Evolutionary conservation across 2,797 vertebrate species (phyloP), one percentile per base, ranked within the genome.

Genomic region (Dendrocincla tyrannina): DNA sequence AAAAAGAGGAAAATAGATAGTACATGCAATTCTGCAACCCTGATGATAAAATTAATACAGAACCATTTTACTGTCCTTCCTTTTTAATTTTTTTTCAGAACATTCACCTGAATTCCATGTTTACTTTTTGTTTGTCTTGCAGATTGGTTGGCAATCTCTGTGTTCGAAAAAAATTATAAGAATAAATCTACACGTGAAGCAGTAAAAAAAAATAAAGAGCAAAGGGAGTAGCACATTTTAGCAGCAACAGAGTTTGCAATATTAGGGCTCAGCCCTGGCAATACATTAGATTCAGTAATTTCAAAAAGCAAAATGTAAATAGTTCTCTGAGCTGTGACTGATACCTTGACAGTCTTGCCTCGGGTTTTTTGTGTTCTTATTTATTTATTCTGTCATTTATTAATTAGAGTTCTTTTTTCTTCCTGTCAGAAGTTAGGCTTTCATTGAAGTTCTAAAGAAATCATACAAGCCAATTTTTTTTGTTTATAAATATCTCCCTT

Each of bases 301-400:
- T 85, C 69, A 63, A 37, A 93, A 87, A 78, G 16, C 18, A 87
- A 62, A 3, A 14, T 1, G 2, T 59, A 83, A n/a, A 50, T 74
- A 80, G 41, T 80, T 85, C 39, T 68, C 30, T 75, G 68, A 87
- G 32, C 18, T 85, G 46, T 70, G 64, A 82, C 22, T 91, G 44
- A 91, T 60, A 60, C 27, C 49, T 88, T 92, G 56, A 72, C 16
- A 67, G 22, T 41, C 28, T 82, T 46, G 10, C n/a, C 52, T 94
- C 59, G 4, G 24, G 50, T 82, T 89, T 93, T 53, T 50, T 74
- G 6, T 30, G 32, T 37, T 91, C 9, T 42, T 79, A 70, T 84
- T 94, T 91, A 46, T 93, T 93, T 92, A 82, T 82, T 92, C 47
- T 69, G 17, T 68, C 85, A 68, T 52, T 92, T 91, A 85, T 66